Conservation (phyloP, 1,140 invertebrate species). For the Halictus rubicundus region DNA sequence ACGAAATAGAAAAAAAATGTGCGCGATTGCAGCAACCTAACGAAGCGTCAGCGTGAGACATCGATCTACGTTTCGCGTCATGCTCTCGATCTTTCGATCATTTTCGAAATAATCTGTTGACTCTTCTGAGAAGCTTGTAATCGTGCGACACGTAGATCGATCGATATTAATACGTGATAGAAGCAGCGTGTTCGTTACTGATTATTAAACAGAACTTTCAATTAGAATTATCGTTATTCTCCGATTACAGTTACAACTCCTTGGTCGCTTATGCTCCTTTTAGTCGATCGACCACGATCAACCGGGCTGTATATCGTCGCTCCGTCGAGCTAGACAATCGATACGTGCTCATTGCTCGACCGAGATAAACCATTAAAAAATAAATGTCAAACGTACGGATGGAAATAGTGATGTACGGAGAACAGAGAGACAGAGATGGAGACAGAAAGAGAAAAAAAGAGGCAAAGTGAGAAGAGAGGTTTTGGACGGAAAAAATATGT, state of each 20-base stretch:
- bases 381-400: constrained; percentile 47
- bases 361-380: constrained; percentile 66
- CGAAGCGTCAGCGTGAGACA: constrained; percentile 70
- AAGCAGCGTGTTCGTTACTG: constrained; percentile 72
- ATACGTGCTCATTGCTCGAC: constrained; percentile 69
- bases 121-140: not conserved
- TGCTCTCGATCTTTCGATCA: not conserved
- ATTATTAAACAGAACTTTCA: not conserved
- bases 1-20: constrained; percentile 58
- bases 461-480: constrained; percentile 12
- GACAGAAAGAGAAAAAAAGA: not conserved
- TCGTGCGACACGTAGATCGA: constrained; percentile 37
- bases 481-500: constrained; percentile 54
- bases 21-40: constrained; percentile 74
- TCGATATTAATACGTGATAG: constrained; percentile 69
- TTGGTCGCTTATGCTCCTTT: constrained; percentile 39
- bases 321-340: constrained; percentile 73
- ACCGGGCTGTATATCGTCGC: constrained; percentile 77
- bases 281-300: constrained; percentile 54
- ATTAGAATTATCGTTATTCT: constrained; percentile 54
- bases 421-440: constrained; percentile 7
- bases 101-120: no score
- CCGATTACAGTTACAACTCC: constrained; percentile 4
- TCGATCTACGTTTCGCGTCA: constrained; percentile 45
- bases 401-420: constrained; percentile 25